phyloP scores from a whole-genome alignment of 2,888 invertebrate genomes.

The Andrena bicolor region DNA sequence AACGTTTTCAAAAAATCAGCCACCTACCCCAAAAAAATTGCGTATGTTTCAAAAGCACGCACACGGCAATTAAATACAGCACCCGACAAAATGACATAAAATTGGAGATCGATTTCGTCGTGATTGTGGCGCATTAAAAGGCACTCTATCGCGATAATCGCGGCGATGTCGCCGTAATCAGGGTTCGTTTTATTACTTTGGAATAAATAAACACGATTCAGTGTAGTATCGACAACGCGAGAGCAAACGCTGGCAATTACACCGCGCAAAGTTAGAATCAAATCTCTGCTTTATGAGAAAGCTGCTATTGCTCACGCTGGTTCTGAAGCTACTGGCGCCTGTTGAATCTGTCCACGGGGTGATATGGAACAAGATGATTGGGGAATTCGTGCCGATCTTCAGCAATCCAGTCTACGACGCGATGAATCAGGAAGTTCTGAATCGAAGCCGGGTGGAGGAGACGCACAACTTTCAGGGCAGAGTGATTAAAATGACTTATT shows the following conservation, averaged over 20 bases:
- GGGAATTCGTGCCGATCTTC: constrained; percentile 58
- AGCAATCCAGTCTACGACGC: constrained; percentile 25
- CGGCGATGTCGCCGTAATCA: neutral
- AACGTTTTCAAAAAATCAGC: no score
- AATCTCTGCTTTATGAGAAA: constrained; percentile 24
- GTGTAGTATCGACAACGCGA: neutral
- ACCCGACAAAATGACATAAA: neutral
- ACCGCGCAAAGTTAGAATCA: neutral
- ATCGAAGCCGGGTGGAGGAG: constrained; percentile 33
- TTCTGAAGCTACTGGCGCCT: neutral
- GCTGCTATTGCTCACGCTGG: constrained; percentile 22
- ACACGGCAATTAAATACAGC: neutral
- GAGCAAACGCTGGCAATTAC: neutral
- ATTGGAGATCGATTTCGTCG: neutral
- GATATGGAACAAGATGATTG: constrained; percentile 49
- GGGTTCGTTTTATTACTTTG: neutral
- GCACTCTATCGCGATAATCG: neutral
- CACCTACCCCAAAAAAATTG: no score
- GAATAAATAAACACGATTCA: neutral
- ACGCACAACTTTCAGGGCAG: constrained; percentile 57
- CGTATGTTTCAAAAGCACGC: no score
- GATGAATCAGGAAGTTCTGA: constrained; percentile 22
- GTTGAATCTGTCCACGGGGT: constrained; percentile 42
- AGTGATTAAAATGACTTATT: constrained; percentile 54
- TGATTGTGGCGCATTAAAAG: neutral